Evolutionary conservation across 1,140 invertebrate species (phyloP).

Genomic region (Procambarus clarkii): DNA sequence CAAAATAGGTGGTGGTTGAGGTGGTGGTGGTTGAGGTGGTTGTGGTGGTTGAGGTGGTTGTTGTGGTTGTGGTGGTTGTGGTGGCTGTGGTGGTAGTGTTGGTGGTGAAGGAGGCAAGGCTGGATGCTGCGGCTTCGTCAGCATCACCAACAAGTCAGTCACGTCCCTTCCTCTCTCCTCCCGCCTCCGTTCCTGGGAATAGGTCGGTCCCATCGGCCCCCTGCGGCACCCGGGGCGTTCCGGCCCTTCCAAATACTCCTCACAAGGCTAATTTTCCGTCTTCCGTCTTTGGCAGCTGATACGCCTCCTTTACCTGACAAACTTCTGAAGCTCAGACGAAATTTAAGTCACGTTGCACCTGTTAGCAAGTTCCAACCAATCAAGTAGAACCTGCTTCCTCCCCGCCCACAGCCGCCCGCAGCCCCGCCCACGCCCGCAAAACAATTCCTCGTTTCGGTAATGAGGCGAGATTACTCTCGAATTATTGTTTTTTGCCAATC

Average conservation of each 20-base stretch:
- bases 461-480: neutral
- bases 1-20: too few relatives aligned
- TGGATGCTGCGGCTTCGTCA: neutral
- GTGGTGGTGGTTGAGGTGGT: too few relatives aligned
- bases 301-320: neutral
- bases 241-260: neutral
- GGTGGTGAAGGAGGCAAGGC: too few relatives aligned
- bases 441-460: neutral
- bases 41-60: too few relatives aligned
- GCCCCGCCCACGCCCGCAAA: neutral
- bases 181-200: neutral
- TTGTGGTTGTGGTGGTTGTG: too few relatives aligned
- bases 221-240: neutral
- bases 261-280: neutral
- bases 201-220: neutral
- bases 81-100: too few relatives aligned
- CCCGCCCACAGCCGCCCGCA: neutral
- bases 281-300: neutral
- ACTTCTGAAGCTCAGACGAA: conserved; percentile 1
- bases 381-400: neutral
- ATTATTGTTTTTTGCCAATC: neutral
- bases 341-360: conserved; percentile 9
- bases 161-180: neutral
- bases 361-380: conserved; percentile 16
- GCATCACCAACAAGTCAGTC: neutral